A percentile compares a stretch with the other conserved stretches of the same genome.
Evolutionary conservation across 1,140 invertebrate species (phyloP).

Genomic region (Ips typographus): DNA sequence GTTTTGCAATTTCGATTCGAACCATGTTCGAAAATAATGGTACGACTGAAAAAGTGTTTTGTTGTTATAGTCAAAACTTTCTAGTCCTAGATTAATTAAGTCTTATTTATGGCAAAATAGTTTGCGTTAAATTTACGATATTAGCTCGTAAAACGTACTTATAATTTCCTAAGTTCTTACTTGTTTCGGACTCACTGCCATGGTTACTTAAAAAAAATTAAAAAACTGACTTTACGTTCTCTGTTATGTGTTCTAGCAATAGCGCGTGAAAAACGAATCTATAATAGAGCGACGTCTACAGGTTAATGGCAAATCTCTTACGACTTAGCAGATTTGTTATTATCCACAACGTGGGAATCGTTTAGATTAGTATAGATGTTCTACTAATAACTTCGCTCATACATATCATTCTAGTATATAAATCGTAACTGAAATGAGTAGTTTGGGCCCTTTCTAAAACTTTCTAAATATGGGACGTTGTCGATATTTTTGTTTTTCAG

Average conservation of each 20-base stretch:
- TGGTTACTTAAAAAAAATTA: slow-evolving; percentile 27
- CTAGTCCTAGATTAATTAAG: slow-evolving; percentile 37
- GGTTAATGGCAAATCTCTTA: no score
- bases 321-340: background rate
- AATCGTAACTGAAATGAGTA: slow-evolving; percentile 19
- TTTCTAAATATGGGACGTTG: no score
- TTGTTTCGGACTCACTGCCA: slow-evolving; percentile 43
- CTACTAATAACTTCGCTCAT: slow-evolving; percentile 43
- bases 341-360: background rate
- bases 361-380: slow-evolving; percentile 30
- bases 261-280: slow-evolving; percentile 3
- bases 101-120: slow-evolving; percentile 1
- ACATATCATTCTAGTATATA: slow-evolving; percentile 47
- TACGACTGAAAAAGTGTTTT: slow-evolving; percentile 38
- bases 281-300: background rate
- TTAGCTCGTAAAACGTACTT: slow-evolving; percentile 1
- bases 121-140: slow-evolving; percentile 19
- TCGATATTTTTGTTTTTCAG: slow-evolving; percentile 13
- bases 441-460: no score
- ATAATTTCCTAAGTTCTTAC: slow-evolving; percentile 6
- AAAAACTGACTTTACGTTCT: slow-evolving; percentile 8
- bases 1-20: background rate
- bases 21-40: slow-evolving; percentile 2
- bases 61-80: slow-evolving; percentile 40
- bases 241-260: slow-evolving; percentile 31